Base-by-base conservation (phyloP, 1,140 invertebrate genomes). In the Monochamus saltuarius region DNA sequence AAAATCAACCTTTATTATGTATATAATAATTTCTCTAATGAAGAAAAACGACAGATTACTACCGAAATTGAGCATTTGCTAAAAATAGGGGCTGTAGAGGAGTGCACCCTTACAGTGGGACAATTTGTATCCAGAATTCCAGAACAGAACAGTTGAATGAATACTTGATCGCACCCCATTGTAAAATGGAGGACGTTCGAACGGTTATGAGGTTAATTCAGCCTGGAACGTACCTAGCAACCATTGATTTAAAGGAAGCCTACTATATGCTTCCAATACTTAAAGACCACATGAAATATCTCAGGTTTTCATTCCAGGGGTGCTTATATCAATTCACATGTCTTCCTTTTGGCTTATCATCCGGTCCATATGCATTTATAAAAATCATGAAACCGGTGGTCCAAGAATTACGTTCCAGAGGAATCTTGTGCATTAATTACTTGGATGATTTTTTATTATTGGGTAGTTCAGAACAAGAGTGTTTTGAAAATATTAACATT, bases 391-490 rank as follows among this genome's bases (percentile, higher is more conserved):
- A 45, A 14, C 34, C 54, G 11, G 54, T 56, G 7, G 1, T 56
- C 13, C 6, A 0, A 14, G 0, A 29, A 6, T n/a, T 34, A 4
- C 19, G 42, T 7, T 45, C 3, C 10, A 52, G 16, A 7, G 50
- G 45, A 1, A 29, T 47, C 1, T 34, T 13, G 11, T 55, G 40
- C 14, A 29, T 43, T 4, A 55, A 55, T 22, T 55, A 55, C 42
- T 11, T 56, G 4, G 43, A 56, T 19, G 54, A 56, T 56, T 47
- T 56, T 34, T 11, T 47, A 34, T 45, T 56, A 13, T 13, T 56
- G 1, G 54, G 42, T 2, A 8, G 8, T 46, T 13, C 40, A 1
- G 13, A 8, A 1, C 1, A 8, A 1, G 17, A 47, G 1, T 47
- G 45, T 19, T 14, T 19, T 7, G 8, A 14, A 19, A 47, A 47